phyloP scores from a whole-genome alignment of 1,140 invertebrate species.

The Acromyrmex heyeri region DNA sequence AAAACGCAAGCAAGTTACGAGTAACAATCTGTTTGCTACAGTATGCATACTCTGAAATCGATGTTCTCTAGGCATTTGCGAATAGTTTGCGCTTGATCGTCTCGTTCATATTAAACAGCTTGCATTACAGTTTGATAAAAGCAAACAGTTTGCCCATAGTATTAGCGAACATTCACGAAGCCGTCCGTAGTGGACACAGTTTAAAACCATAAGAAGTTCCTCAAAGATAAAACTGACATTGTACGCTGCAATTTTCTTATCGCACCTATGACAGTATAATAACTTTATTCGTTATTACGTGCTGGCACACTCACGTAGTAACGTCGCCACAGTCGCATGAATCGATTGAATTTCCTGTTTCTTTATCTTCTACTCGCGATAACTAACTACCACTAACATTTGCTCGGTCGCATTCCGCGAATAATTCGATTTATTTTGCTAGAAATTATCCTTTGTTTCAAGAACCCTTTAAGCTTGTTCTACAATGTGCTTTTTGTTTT shows the following conservation, averaged over 20 bases:
- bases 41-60: constrained; percentile 15
- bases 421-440: no score
- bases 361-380: neutral
- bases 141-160: constrained; percentile 27
- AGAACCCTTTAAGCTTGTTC: no score
- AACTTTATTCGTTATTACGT: neutral
- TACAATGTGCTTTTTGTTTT: no score
- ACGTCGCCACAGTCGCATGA: neutral
- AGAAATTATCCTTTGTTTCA: no score
- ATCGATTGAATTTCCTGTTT: constrained; percentile 16
- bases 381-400: neutral
- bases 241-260: constrained; percentile 48
- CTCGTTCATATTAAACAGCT: constrained; percentile 52
- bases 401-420: neutral
- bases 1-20: neutral
- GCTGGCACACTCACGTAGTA: neutral
- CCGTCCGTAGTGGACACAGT: neutral
- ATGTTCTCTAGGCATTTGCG: neutral
- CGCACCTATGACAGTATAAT: constrained; percentile 17
- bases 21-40: constrained; percentile 10
- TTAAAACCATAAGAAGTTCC: constrained; percentile 31
- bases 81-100: constrained; percentile 14
- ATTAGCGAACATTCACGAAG: neutral
- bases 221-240: constrained; percentile 40
- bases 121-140: constrained; percentile 40